Percentiles rank a stretch among this genome's conserved stretches.
Conservation (phyloP, 2,888 invertebrate genomes). For the Coecobrya sp. region DNA sequence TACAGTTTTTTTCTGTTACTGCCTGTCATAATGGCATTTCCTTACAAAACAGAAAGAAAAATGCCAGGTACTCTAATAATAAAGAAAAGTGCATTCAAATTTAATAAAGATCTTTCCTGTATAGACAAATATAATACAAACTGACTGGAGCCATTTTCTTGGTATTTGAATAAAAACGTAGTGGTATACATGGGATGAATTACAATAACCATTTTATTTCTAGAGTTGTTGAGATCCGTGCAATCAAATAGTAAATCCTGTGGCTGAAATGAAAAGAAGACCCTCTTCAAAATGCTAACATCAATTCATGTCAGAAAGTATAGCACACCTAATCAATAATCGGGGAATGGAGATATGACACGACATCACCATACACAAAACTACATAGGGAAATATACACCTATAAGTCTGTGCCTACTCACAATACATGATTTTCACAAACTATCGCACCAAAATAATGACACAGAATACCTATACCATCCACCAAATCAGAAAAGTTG, state of each 20-base stretch:
- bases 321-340: slow-evolving; percentile 39
- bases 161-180: no score
- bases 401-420: no score
- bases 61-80: not conserved
- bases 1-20: not conserved
- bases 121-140: not conserved
- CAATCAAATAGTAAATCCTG: not conserved
- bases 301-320: slow-evolving; percentile 27
- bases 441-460: no score
- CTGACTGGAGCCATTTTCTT: no score
- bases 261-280: not conserved
- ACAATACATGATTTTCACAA: no score
- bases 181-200: no score
- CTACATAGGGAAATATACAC: no score
- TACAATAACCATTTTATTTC: not conserved
- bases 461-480: no score
- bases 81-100: not conserved
- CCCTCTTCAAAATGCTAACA: not conserved
- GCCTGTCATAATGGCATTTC: not conserved
- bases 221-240: not conserved
- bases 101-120: not conserved
- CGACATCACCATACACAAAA: not conserved
- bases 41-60: not conserved
- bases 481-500: no score
- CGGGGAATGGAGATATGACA: not conserved